Percentiles rank a stretch among this genome's conserved stretches.
phyloP scores from a whole-genome alignment of 2,888 invertebrate genomes.

The Sphaeridia pumilis region DNA sequence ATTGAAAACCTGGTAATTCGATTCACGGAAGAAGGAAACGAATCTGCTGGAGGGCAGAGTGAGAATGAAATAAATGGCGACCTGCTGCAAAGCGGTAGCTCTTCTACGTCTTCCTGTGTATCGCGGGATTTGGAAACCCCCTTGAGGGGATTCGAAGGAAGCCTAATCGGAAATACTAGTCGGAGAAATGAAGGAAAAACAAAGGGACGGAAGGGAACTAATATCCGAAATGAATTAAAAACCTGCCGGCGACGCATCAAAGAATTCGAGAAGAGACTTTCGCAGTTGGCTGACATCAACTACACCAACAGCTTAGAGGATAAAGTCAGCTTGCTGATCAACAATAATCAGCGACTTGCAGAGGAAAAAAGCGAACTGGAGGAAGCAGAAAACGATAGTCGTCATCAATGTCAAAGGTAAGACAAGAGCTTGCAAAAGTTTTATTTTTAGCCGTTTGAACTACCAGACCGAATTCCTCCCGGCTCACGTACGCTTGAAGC shows the following conservation, averaged over 20 bases:
- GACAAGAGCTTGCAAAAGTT: neutral
- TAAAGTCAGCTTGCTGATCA: slow-evolving; percentile 49
- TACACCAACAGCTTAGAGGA: slow-evolving; percentile 43
- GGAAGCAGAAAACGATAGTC: slow-evolving; percentile 59
- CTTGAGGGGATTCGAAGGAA: neutral
- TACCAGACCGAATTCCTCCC: no score
- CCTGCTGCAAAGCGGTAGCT: neutral
- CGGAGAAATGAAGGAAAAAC: neutral
- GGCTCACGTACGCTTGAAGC: no score
- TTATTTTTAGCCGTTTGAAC: no score
- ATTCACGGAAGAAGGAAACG: slow-evolving; percentile 25
- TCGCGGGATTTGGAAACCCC: neutral
- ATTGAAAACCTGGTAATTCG: slow-evolving; percentile 32
- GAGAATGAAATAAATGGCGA: neutral
- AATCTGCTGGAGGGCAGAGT: slow-evolving; percentile 8
- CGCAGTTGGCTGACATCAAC: slow-evolving; percentile 29
- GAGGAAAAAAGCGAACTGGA: slow-evolving; percentile 62
- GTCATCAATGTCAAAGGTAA: slow-evolving; percentile 35
- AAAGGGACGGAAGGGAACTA: slow-evolving; percentile 19
- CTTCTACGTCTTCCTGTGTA: neutral
- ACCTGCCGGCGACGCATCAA: slow-evolving; percentile 31
- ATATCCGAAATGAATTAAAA: slow-evolving; percentile 28
- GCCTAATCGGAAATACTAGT: neutral
- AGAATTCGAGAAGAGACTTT: slow-evolving; percentile 32
- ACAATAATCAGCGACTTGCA: slow-evolving; percentile 53